phyloP scores from a whole-genome alignment of 2,797 vertebrate genomes.

The Rachycentron canadum region DNA sequence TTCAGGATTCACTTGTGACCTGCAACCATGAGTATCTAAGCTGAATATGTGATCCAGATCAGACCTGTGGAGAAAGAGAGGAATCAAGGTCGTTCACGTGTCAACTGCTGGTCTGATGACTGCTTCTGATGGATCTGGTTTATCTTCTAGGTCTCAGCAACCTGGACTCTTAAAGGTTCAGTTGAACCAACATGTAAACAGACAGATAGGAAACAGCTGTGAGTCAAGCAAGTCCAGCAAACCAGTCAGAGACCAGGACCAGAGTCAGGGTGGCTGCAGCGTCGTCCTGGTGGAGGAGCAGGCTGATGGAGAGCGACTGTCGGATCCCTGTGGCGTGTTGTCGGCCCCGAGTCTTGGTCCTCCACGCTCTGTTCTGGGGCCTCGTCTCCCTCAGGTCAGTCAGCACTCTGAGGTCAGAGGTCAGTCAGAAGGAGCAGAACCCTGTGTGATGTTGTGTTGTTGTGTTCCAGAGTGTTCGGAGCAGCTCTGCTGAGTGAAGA shows the following conservation, averaged over 20 bases:
- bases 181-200: slow-evolving; percentile 28
- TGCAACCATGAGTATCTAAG: too few relatives aligned
- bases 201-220: neutral
- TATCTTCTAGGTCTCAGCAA: slow-evolving; percentile 23
- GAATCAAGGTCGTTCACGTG: too few relatives aligned
- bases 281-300: slow-evolving; percentile 47
- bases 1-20: too few relatives aligned
- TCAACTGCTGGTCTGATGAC: too few relatives aligned
- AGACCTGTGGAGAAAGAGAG: too few relatives aligned
- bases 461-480: slow-evolving; percentile 84
- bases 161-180: slow-evolving; percentile 6
- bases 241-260: neutral
- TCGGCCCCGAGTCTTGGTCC: slow-evolving; percentile 80
- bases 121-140: neutral
- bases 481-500: slow-evolving; percentile 82
- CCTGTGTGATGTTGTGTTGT: neutral
- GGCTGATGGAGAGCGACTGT: slow-evolving; percentile 85
- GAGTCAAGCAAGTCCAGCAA: neutral
- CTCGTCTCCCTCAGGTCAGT: slow-evolving; percentile 84
- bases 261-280: slow-evolving; percentile 48
- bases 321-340: slow-evolving; percentile 83
- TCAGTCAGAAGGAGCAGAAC: neutral
- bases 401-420: neutral
- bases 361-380: slow-evolving; percentile 86
- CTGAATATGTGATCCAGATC: too few relatives aligned